A percentile compares a stretch with the other conserved stretches of the same genome.
Evolutionary conservation across 64 coral and sea anemone species (phyloP).

Genomic region (Montipora efflorescens): DNA sequence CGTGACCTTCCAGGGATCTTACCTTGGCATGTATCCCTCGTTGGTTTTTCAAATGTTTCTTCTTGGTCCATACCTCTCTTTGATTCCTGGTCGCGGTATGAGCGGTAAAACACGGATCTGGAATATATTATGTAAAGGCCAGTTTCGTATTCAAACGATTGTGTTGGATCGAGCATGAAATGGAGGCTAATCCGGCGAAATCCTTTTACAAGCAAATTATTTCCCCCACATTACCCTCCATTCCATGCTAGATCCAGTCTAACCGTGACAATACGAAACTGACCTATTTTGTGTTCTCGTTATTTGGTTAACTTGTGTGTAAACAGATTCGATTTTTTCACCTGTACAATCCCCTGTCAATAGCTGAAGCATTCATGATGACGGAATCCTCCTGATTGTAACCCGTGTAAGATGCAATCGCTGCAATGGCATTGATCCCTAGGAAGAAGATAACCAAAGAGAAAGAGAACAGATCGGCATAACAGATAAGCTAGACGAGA

Average conservation of each 20-base stretch:
- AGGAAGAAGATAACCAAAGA: neutral
- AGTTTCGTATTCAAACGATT: no score
- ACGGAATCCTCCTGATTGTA: constrained; percentile 99
- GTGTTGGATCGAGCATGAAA: no score
- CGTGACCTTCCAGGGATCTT: neutral
- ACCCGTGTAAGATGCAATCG: constrained; percentile 98
- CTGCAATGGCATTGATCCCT: constrained; percentile 98
- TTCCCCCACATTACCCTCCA: no score
- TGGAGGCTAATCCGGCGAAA: no score
- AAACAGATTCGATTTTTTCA: neutral
- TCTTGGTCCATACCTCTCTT: constrained; percentile 95
- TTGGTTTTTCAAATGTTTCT: constrained; percentile 98
- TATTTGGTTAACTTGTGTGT: no score
- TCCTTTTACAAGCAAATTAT: no score
- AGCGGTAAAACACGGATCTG: constrained; percentile 95
- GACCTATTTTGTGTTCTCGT: no score
- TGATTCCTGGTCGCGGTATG: constrained; percentile 98
- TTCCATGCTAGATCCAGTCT: no score
- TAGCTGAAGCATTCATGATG: constrained; percentile 98
- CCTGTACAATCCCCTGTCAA: constrained; percentile 96
- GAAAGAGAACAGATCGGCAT: neutral
- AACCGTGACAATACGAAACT: no score
- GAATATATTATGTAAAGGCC: neutral
- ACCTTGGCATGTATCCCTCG: constrained; percentile 92
- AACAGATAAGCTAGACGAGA: no score